Conservation (phyloP, 2,888 invertebrate species). For the Galerucella nymphaeae region DNA sequence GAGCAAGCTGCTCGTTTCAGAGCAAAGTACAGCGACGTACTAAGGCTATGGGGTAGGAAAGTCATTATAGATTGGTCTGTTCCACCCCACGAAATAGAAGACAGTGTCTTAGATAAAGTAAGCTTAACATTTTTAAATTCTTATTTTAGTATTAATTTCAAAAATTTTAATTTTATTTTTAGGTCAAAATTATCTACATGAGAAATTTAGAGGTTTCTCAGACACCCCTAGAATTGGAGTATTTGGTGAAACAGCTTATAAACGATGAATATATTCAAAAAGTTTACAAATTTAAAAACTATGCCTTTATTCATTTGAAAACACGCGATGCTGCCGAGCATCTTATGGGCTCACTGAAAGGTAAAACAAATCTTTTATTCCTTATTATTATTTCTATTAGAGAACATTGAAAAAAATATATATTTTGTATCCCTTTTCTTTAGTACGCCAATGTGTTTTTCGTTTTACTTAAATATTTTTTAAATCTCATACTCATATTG, state of each 20-base stretch:
- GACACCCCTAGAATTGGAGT: conserved; percentile 67
- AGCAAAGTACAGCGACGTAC: conserved; percentile 71
- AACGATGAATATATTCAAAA: conserved; percentile 66
- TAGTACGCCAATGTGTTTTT: too few relatives aligned
- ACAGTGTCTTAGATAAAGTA: conserved; percentile 74
- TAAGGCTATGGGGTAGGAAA: conserved; percentile 73
- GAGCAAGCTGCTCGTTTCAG: conserved; percentile 78
- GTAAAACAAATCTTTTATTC: conserved; percentile 53
- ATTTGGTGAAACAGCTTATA: conserved; percentile 63
- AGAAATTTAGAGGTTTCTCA: conserved; percentile 72
- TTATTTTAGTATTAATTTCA: not conserved
- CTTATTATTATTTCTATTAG: too few relatives aligned
- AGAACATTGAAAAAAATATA: too few relatives aligned
- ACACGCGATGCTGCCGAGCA: conserved; percentile 73
- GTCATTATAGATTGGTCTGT: conserved; percentile 88
- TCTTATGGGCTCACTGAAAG: conserved; percentile 68
- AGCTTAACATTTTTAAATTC: conserved; percentile 46
- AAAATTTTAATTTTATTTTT: conserved; percentile 46
- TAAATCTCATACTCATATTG: too few relatives aligned
- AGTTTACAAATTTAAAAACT: conserved; percentile 81
- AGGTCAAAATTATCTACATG: conserved; percentile 81
- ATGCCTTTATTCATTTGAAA: conserved; percentile 80
- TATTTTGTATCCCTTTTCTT: too few relatives aligned
- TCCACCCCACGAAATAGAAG: conserved; percentile 78
- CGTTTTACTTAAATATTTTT: too few relatives aligned